phyloP scores from a whole-genome alignment of 2,888 invertebrate species.

The Pheosia tremula region DNA sequence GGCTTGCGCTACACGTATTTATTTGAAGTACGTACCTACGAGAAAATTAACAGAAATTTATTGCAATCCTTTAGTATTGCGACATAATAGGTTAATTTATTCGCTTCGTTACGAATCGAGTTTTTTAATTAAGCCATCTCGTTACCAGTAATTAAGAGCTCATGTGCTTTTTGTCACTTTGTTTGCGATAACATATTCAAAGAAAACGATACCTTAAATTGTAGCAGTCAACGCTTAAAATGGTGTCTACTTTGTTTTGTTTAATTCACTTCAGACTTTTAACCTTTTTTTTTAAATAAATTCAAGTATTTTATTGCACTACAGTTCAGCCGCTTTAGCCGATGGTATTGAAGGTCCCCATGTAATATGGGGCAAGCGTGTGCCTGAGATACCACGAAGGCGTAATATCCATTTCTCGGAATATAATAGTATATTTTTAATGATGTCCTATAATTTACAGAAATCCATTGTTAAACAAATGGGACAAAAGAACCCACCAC shows the following conservation, averaged over 20 bases:
- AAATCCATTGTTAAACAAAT: too few relatives aligned
- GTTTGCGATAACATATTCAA: conserved; percentile 9
- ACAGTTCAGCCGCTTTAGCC: neutral
- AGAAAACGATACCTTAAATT: neutral
- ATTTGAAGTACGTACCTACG: conserved; percentile 31
- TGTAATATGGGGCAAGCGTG: too few relatives aligned
- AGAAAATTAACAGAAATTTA: conserved; percentile 35
- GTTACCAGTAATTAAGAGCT: conserved; percentile 60
- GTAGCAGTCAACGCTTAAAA: fast-evolving
- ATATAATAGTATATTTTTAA: too few relatives aligned
- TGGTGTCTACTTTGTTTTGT: neutral
- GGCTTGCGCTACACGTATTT: neutral
- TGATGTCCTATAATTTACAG: too few relatives aligned
- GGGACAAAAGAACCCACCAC: too few relatives aligned
- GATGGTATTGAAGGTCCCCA: too few relatives aligned
- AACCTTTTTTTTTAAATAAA: neutral
- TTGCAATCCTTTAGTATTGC: conserved; percentile 27
- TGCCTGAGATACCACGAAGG: too few relatives aligned
- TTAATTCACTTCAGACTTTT: neutral
- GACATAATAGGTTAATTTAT: conserved; percentile 53
- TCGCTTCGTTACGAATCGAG: conserved; percentile 49
- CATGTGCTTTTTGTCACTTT: conserved; percentile 55
- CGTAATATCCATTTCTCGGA: too few relatives aligned
- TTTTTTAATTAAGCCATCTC: conserved; percentile 72
- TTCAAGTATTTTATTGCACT: neutral